Evolutionary conservation across 1,140 invertebrate species (phyloP), one percentile per base, ranked within the genome.

Genomic region (Hirudo medicinalis): DNA sequence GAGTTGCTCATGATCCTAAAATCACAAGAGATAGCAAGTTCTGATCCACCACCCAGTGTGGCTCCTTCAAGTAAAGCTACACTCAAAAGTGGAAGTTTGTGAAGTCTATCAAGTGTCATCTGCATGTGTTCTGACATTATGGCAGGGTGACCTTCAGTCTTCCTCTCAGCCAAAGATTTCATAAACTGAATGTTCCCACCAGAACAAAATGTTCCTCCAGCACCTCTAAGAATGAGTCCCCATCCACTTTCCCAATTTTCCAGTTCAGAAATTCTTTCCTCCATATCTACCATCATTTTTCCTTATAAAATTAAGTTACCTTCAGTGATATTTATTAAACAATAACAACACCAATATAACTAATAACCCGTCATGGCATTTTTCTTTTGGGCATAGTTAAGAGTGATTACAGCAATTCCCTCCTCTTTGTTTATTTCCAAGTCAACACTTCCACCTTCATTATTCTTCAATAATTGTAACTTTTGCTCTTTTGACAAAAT

Each of bases 41-140:
- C 87, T 8, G 86, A 85, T 20, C 86, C 87, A 25, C 86, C 87
- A 22, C 87, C 87, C 1, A 87, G 71, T 2, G 86, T 85, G 70
- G 70, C 77, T 22, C 87, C 87, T 72, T 85, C 76, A 25, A 87
- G 77, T 15, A 86, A 73, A 57, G 83, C 84, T 17, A 87, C 82
- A 53, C 82, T 80, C 15, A 83, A 81, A 20, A 87, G 68, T 0
- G 86, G 85, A 36, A 87, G 76, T 3, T 78, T 77, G 43, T 80
- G 78, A 0, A 87, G 77, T 25, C 81, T 76, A 22, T 77, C 76
- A 20, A 86, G 74, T 11, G 80, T 79, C 70, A 84, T 71, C 19
- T 84, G 83, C 85, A 87, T 87, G 29, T 84, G 82, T 17, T 73
- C 74, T 29, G 81, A 77, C 84, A 87, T 85, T 22, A 63, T 13